Conservation (phyloP, 2,113 vertebrate genomes). For the Ictalurus furcatus region DNA sequence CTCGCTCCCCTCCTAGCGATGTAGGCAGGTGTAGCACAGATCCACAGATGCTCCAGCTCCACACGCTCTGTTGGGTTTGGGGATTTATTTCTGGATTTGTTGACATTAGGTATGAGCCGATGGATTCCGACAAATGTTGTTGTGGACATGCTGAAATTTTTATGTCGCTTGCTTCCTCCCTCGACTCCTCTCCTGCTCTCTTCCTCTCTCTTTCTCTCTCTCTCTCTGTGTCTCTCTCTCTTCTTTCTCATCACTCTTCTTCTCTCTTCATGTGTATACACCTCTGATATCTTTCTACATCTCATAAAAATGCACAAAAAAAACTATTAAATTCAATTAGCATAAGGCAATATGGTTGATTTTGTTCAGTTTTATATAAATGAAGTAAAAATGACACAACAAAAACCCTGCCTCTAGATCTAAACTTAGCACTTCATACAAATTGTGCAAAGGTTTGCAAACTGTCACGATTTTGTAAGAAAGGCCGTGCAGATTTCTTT, state of each 20-base stretch:
- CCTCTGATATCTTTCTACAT: background rate
- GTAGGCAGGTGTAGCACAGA: constrained; percentile 38
- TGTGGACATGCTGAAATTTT: constrained; percentile 2
- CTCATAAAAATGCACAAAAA: background rate
- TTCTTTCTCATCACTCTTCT: too few relatives aligned
- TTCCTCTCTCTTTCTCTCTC: background rate
- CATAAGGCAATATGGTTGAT: background rate
- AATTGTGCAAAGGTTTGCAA: background rate
- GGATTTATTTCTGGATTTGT: constrained; percentile 24
- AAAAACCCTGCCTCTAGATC: background rate
- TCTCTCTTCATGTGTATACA: background rate
- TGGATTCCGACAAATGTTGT: constrained; percentile 1
- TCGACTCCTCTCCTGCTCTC: background rate
- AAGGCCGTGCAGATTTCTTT: background rate
- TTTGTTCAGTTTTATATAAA: background rate
- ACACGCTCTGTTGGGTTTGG: background rate
- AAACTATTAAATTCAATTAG: background rate
- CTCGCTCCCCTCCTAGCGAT: background rate
- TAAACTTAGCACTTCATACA: background rate
- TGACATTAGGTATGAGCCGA: constrained; percentile 16
- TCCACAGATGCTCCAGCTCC: background rate
- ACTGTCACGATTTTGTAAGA: background rate
- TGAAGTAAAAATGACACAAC: background rate
- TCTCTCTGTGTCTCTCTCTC: background rate
- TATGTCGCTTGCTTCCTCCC: background rate